phyloP scores from a whole-genome alignment of 2,888 invertebrate species.

The Drosophila neonasuta region DNA sequence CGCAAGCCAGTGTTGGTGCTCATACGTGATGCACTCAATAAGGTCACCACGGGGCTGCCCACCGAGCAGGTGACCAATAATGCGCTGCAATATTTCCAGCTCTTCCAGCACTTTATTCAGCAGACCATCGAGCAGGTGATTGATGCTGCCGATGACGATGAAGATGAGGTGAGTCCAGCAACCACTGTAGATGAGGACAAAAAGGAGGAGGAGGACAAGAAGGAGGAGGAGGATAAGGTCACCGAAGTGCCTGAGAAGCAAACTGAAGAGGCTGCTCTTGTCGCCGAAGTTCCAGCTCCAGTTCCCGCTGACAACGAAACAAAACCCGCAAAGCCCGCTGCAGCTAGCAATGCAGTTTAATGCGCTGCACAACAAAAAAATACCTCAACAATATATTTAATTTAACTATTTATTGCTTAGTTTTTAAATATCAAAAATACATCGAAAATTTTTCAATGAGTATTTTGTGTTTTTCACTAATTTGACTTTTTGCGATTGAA shows the following conservation, averaged over 20 bases:
- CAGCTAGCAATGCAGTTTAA: slow-evolving; percentile 52
- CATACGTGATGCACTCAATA: slow-evolving; percentile 79
- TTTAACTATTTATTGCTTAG: slow-evolving; percentile 59
- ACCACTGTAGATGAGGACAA: slow-evolving; percentile 30
- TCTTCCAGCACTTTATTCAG: slow-evolving; percentile 80
- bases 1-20: slow-evolving; percentile 78
- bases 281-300: background rate
- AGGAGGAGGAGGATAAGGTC: slow-evolving; percentile 39
- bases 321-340: slow-evolving; percentile 27
- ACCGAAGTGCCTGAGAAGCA: slow-evolving; percentile 29
- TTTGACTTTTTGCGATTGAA: background rate
- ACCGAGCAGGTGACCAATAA: slow-evolving; percentile 79
- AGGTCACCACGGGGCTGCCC: slow-evolving; percentile 78
- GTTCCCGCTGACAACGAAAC: slow-evolving; percentile 4
- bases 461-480: background rate
- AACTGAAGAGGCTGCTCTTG: slow-evolving; percentile 1
- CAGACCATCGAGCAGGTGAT: slow-evolving; percentile 80
- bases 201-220: slow-evolving; percentile 44
- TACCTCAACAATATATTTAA: slow-evolving; percentile 61
- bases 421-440: slow-evolving; percentile 26
- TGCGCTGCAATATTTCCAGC: slow-evolving; percentile 80
- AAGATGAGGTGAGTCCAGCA: slow-evolving; percentile 56
- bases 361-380: background rate
- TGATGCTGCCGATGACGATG: slow-evolving; percentile 76
- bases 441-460: slow-evolving; percentile 9